Evolutionary conservation across 2,113 vertebrate genomes (phyloP), one percentile per base, ranked within the genome.

Genomic region (Odontophorus gujanensis): DNA sequence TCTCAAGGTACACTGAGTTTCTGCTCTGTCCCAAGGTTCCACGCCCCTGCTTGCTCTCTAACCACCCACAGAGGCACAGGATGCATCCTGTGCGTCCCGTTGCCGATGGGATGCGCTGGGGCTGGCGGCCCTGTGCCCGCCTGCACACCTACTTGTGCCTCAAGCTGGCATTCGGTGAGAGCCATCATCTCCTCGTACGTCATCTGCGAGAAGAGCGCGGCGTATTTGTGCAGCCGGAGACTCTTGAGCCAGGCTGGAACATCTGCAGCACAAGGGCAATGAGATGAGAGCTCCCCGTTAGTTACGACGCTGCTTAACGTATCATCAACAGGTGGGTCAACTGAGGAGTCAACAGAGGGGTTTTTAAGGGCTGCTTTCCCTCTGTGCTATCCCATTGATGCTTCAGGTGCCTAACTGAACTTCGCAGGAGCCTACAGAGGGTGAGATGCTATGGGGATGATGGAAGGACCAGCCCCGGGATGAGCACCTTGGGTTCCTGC

Each of bases 131-230:
- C 36, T 11, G 28, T 0, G 2, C 21, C 47, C 0, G 15, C 30
- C 0, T 0, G 2, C 40, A 74, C 80, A 95, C 96, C 0, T 95
- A 99, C 99, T 98, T 99, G 99, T 72, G 99, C 98, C 97, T 99
- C 99, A 8, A 99, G 98, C 78, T 99, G 99, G 93, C 98, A 98
- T 93, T 99, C 99, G 0, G 99, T 99, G 88, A 99, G 98, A 58
- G 98, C 98, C 99, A 99, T 99, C 99, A 99, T 99, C 96, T 99
- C 99, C 51, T 99, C 99, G 1, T 99, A 99, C 2, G 98, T 99
- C 98, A 99, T 99, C 80, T 99, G 99, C 10, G 99, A 99, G 97
- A 99, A 99, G 53, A 99, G 98, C 5, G 98, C 98, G 0, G 99
- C 99, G 1, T 99, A 99, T 94, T 99, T 99, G 97, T 99, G 99